A percentile compares a stretch with the other conserved stretches of the same genome.
Conservation (phyloP, 37 sponge, comb jelly and placozoan species). For the Eunapius fragilis region DNA sequence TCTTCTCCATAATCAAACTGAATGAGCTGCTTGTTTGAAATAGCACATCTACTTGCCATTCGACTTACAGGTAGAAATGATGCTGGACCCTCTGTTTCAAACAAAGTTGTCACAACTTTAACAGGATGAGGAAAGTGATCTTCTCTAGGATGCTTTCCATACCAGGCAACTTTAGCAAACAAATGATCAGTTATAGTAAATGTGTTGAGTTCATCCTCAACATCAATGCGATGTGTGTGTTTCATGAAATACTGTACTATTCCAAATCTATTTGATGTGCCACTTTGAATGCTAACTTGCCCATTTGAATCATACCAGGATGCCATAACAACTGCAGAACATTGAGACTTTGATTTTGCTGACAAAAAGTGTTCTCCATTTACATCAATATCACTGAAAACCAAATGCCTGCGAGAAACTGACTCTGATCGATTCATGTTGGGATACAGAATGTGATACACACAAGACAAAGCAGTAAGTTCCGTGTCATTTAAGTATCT, state of each 20-base stretch:
- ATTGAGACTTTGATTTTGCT: background rate
- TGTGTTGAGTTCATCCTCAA: background rate
- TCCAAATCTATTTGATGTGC: background rate
- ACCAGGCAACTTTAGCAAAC: background rate
- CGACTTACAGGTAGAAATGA: background rate
- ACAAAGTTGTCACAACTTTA: background rate
- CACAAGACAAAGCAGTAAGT: background rate
- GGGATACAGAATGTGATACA: background rate
- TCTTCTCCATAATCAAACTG: background rate
- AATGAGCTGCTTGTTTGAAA: background rate
- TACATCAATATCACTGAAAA: background rate
- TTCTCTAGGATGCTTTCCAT: background rate
- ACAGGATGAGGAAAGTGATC: background rate
- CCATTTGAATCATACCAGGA: background rate
- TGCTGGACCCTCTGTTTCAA: background rate
- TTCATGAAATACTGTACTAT: background rate
- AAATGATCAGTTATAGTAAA: background rate
- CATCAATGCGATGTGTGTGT: background rate
- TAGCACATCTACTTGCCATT: background rate
- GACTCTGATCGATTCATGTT: background rate
- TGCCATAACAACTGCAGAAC: background rate
- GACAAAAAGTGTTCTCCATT: background rate
- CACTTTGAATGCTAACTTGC: background rate
- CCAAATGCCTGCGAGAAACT: background rate
- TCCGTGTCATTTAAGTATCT: background rate